Evolutionary conservation across 2,888 invertebrate species (phyloP), one percentile per base, ranked within the genome.

Genomic region (Copidosoma aretas): DNA sequence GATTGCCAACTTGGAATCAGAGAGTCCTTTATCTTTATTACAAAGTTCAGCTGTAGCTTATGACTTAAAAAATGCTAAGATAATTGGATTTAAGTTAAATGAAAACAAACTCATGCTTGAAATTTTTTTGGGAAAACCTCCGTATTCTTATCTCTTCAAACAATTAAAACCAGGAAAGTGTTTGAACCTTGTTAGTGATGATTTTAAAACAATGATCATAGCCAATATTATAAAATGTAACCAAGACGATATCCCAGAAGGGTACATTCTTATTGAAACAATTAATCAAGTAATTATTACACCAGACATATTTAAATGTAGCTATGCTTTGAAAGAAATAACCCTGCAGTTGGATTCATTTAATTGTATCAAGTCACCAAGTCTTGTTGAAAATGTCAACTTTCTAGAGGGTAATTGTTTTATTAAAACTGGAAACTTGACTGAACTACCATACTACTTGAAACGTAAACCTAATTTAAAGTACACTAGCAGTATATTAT

Each of bases 261-360:
- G 66, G 15, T 56, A 10, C 8, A 5, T 66, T n/a, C n/a, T 49
- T 17, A 51, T 66, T 17, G 66, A 60, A 19, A 54, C 49, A 10
- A 51, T 46, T 39, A 1, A 2, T 22, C 54, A 49, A 56, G 32
- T 17, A 5, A 14, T 14, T 1, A 60, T 66, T 21, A 66, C 60
- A 10, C 19, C 15, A 49, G 56, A 66, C 3, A 60, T 60, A 49
- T 60, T 56, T 19, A 14, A 49, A 14, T n/a, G 1, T 49, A 14
- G n/a, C 2, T 60, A 39, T 17, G 56, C 56, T 15, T 60, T 66
- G 66, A 12, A 60, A 12, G 66, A 66, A 39, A 60, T 56, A 46
- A 66, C 60, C 46, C 32, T 66, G 56, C 60, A 56, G 10, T 67
- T 61, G 22, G 61, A 67, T 12, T 60, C 67, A 1, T 67, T 60